phyloP scores from a whole-genome alignment of 2,113 vertebrate species.

The Nyctereutes procyonoides region DNA sequence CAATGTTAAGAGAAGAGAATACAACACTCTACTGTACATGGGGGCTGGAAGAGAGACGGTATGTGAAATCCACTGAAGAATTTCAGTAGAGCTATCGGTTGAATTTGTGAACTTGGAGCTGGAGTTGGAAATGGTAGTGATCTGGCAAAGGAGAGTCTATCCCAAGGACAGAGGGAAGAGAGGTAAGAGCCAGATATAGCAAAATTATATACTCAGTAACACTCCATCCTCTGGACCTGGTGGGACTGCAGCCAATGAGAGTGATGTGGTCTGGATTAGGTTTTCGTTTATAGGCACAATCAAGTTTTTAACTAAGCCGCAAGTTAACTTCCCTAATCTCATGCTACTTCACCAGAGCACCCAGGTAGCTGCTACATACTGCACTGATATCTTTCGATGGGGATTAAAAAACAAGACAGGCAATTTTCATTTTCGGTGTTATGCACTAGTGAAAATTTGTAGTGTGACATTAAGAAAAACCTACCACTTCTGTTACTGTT shows the following conservation, averaged over 20 bases:
- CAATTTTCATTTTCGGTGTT: background rate
- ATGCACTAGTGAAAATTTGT: background rate
- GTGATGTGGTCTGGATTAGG: slow-evolving; percentile 25
- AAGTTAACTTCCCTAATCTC: background rate
- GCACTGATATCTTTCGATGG: background rate
- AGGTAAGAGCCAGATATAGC: background rate
- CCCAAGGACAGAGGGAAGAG: background rate
- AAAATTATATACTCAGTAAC: slow-evolving; percentile 4
- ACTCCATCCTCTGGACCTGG: background rate
- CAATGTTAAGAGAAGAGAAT: slow-evolving; percentile 75
- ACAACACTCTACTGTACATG: background rate
- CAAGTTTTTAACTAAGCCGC: background rate
- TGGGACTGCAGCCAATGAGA: background rate
- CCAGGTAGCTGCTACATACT: background rate
- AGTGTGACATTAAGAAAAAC: background rate
- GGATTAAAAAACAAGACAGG: background rate
- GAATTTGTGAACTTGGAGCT: background rate
- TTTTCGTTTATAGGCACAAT: background rate
- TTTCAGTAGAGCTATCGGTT: background rate
- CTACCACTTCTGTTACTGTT: background rate
- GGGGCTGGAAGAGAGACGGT: slow-evolving; percentile 9
- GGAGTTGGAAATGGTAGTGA: background rate
- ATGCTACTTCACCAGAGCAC: background rate
- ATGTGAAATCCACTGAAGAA: slow-evolving; percentile 45
- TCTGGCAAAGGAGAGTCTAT: background rate